These are phyloP conservation scores for Philypnodon macrostomus DNA, from an alignment of 2,797 vertebrate genomes.

Conservation along the genomic window DNA sequence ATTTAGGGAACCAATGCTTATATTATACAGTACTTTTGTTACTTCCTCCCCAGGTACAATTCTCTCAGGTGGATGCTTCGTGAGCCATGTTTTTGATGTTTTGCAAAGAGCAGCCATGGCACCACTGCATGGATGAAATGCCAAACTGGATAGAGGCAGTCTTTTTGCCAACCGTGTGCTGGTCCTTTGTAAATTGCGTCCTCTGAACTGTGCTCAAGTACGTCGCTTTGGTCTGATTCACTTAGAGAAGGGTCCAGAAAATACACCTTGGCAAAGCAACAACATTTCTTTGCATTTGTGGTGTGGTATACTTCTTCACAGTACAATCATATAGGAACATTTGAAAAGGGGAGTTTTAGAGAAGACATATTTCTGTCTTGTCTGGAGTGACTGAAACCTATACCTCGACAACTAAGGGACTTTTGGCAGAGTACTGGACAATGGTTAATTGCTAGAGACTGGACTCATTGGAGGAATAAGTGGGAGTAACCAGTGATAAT, in stretches of 20 bases:
- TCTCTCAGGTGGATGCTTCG: slow-evolving; percentile 38
- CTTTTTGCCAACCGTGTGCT: slow-evolving; percentile 26
- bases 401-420: no score
- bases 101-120: slow-evolving; percentile 23
- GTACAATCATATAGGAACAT: no score
- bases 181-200: slow-evolving; percentile 20
- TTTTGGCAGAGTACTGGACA: no score
- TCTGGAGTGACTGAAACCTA: no score
- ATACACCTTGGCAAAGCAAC: slow-evolving; percentile 23
- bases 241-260: slow-evolving; percentile 29
- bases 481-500: no score
- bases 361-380: no score
- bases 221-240: slow-evolving; percentile 30
- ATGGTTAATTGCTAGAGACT: no score
- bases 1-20: no score
- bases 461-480: no score
- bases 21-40: slow-evolving; percentile 18
- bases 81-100: slow-evolving; percentile 35
- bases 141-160: slow-evolving; percentile 31
- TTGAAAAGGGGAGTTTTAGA: no score
- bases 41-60: slow-evolving; percentile 29
- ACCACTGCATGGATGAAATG: not conserved
- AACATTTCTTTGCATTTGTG: not conserved
- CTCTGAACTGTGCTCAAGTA: slow-evolving; percentile 14
- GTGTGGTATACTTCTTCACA: not conserved